Evolutionary conservation across 2,797 vertebrate genomes (phyloP).

Genomic region (Chrosomus eos): DNA sequence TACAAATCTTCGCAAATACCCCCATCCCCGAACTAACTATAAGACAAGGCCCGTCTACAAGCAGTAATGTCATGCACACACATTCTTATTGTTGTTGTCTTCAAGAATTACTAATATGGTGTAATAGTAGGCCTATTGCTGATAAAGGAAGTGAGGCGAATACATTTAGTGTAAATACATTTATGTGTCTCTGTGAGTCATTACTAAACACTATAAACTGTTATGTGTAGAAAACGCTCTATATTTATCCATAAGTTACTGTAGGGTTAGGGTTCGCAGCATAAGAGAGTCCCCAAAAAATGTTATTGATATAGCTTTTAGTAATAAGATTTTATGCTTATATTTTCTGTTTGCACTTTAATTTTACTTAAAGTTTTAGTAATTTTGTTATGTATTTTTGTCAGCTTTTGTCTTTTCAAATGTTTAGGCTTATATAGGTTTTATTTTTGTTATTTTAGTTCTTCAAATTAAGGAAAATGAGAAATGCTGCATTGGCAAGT

Average conservation of each 20-base stretch:
- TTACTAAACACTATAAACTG: background rate
- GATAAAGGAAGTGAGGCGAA: background rate
- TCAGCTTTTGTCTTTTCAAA: background rate
- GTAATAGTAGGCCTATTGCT: background rate
- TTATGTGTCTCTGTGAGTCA: background rate
- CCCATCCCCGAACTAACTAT: constrained; percentile 10
- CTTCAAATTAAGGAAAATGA: background rate
- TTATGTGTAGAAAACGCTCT: background rate
- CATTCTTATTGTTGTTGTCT: background rate
- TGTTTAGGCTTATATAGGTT: no score
- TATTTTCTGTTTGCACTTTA: background rate
- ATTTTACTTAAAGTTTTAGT: background rate
- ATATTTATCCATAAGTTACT: no score
- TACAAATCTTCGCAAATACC: background rate
- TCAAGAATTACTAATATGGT: background rate
- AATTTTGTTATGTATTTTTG: background rate
- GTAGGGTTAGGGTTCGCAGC: no score
- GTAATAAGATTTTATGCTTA: background rate
- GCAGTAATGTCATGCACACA: background rate
- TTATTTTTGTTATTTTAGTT: no score
- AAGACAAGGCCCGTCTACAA: background rate
- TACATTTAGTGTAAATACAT: background rate
- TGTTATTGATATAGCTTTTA: background rate
- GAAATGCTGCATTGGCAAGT: background rate
- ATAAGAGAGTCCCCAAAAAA: no score